Evolutionary conservation across 1,140 invertebrate species (phyloP).

Genomic region (Drosophila varians): DNA sequence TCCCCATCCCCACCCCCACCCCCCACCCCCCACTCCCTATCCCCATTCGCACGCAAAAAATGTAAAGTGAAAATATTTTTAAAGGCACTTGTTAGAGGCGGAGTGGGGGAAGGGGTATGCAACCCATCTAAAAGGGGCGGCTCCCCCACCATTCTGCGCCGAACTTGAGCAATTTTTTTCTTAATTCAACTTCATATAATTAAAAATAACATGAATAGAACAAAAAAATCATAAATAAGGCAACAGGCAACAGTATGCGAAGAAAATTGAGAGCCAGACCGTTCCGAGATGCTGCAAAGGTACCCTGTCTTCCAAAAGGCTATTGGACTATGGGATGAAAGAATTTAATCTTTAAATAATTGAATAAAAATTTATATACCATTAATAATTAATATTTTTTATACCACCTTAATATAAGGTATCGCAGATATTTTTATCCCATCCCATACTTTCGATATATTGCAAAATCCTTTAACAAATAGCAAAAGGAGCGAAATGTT

Average conservation of each 20-base stretch:
- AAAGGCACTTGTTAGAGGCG: constrained; percentile 52
- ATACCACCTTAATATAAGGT: no score
- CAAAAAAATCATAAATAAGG: constrained; percentile 9
- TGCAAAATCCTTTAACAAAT: no score
- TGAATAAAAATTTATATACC: no score
- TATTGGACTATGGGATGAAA: no score
- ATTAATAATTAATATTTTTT: no score
- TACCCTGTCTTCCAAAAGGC: background rate
- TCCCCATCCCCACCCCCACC: background rate
- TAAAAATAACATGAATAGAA: constrained; percentile 54
- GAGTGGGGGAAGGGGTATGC: background rate
- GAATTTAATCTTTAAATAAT: no score
- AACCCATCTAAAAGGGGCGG: no score
- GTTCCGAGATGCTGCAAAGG: background rate
- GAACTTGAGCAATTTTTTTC: constrained; percentile 72
- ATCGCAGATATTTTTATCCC: no score
- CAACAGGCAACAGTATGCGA: constrained; percentile 15
- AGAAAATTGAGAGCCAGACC: constrained; percentile 16
- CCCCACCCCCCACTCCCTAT: constrained; percentile 10
- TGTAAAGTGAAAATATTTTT: constrained; percentile 74
- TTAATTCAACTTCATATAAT: constrained; percentile 60
- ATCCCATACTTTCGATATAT: no score
- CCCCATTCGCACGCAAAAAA: constrained; percentile 69
- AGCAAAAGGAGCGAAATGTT: no score
- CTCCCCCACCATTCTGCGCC: constrained; percentile 25